These are phyloP conservation scores for Danaus chrysippus DNA, from an alignment of 2,888 invertebrate genomes.

Conservation along the genomic window DNA sequence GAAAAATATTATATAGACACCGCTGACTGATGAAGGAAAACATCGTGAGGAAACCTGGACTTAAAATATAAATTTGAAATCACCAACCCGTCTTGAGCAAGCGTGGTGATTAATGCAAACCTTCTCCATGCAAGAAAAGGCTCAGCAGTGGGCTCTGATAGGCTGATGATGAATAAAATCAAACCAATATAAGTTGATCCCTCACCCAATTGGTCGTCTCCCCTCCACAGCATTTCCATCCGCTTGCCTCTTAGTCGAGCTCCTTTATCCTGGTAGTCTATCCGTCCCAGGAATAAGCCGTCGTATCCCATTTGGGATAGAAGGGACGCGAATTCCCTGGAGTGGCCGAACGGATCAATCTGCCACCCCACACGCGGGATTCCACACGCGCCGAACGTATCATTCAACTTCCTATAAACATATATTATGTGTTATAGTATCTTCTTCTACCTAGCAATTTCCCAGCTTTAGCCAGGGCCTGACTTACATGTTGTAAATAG, in stretches of 20 bases:
- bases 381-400: conserved; percentile 85
- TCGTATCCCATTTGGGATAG: conserved; percentile 91
- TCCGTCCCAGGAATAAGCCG: conserved; percentile 90
- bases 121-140: too few species aligned
- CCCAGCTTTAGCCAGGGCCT: too few species aligned
- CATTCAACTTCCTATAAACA: conserved; percentile 73
- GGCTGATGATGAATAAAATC: too few species aligned
- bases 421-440: background rate
- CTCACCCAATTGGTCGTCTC: conserved; percentile 83
- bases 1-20: too few species aligned
- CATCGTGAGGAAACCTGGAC: too few species aligned
- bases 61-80: too few species aligned
- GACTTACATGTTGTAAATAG: too few species aligned
- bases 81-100: too few species aligned
- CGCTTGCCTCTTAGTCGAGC: conserved; percentile 77
- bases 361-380: conserved; percentile 89
- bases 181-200: background rate
- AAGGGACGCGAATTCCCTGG: conserved; percentile 90
- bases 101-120: too few species aligned
- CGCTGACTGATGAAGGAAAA: too few species aligned
- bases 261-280: conserved; percentile 91
- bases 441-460: too few species aligned
- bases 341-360: conserved; percentile 92
- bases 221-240: conserved; percentile 92
- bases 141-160: too few species aligned